Percentiles rank a stretch among this genome's conserved stretches.
phyloP scores from a whole-genome alignment of 2,888 invertebrate species.

The Xylota segnis region DNA sequence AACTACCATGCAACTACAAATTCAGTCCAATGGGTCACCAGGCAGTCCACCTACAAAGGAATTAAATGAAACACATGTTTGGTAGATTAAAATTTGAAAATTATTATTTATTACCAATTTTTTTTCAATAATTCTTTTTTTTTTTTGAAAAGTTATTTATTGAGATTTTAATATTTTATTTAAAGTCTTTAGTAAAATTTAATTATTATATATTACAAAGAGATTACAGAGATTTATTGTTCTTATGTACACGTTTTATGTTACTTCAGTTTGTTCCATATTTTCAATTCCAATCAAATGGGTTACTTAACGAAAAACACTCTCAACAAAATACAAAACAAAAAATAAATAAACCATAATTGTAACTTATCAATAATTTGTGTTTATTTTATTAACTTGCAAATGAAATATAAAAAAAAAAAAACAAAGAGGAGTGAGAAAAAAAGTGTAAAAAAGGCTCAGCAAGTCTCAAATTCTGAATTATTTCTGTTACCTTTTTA shows the following conservation, averaged over 20 bases:
- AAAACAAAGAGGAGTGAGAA: neutral
- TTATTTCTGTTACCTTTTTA: neutral
- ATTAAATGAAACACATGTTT: constrained; percentile 25
- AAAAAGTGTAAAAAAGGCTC: neutral
- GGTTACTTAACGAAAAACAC: neutral
- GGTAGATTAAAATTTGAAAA: constrained; percentile 67
- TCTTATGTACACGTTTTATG: constrained; percentile 52
- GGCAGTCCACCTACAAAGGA: too few species aligned
- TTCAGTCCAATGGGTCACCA: too few species aligned
- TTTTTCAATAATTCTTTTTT: constrained; percentile 23
- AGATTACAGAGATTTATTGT: constrained; percentile 43
- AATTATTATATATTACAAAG: constrained; percentile 50
- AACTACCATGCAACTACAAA: too few species aligned
- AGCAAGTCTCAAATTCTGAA: constrained; percentile 2
- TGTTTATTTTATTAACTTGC: neutral
- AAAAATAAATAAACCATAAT: neutral
- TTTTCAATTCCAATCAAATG: constrained; percentile 33
- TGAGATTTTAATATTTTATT: constrained; percentile 40
- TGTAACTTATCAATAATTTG: neutral
- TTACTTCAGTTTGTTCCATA: constrained; percentile 23
- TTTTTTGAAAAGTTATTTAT: constrained; percentile 32
- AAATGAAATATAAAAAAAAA: neutral
- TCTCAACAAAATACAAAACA: neutral
- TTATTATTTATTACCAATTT: constrained; percentile 41
- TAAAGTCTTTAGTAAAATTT: constrained; percentile 46